Evolutionary conservation across 2,797 vertebrate genomes (phyloP).

Genomic region (Benthosema pterotum): DNA sequence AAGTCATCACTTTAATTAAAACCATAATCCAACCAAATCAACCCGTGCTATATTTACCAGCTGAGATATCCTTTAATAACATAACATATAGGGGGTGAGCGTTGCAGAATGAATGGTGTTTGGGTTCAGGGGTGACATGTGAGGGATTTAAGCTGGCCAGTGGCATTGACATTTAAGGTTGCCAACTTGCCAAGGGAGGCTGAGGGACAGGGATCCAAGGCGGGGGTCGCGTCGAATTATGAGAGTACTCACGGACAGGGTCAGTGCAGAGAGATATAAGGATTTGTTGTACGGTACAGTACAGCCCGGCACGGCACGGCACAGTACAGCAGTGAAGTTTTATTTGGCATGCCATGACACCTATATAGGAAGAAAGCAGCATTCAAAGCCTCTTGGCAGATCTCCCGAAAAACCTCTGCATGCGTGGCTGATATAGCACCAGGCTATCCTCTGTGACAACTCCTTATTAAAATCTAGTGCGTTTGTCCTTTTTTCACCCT

Average conservation of each 20-base stretch:
- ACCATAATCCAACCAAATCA: too few relatives aligned
- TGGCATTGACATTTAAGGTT: conserved; percentile 31
- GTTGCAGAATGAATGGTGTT: background rate
- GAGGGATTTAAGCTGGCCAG: background rate
- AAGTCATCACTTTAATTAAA: too few relatives aligned
- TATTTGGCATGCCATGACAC: conserved; percentile 18
- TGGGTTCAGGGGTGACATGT: background rate
- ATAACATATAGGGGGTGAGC: too few relatives aligned
- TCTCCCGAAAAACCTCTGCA: conserved; percentile 29
- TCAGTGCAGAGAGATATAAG: conserved; percentile 37
- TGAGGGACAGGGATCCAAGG: background rate
- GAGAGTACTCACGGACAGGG: conserved; percentile 10
- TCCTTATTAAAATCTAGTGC: conserved; percentile 39
- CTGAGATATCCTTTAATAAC: too few relatives aligned
- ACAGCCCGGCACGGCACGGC: background rate
- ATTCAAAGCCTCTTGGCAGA: conserved; percentile 42
- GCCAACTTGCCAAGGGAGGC: background rate
- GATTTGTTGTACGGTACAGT: background rate
- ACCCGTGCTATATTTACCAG: too few relatives aligned
- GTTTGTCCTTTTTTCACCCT: conserved; percentile 48
- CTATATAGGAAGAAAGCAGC: conserved; percentile 30
- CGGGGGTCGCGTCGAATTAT: conserved; percentile 6
- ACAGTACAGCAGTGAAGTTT: background rate
- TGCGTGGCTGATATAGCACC: conserved; percentile 36
- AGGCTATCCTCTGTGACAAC: conserved; percentile 49